Conservation (phyloP, 2,113 vertebrate genomes). For the Elanus axillaris region DNA sequence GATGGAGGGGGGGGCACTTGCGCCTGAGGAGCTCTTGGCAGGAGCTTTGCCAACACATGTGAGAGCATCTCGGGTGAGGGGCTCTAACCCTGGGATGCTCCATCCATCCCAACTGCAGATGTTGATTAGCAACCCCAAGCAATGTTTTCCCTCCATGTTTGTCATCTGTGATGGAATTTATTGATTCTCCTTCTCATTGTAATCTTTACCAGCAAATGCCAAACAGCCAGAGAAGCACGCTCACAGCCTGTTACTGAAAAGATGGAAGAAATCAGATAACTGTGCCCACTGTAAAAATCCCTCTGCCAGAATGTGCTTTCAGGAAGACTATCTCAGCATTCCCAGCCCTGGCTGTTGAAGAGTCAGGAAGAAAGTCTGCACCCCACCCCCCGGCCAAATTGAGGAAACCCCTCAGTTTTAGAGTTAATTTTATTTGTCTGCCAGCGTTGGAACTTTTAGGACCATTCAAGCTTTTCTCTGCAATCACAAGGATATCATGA, state of each 20-base stretch:
- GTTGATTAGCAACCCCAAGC: slow-evolving; percentile 48
- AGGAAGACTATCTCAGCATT: not conserved
- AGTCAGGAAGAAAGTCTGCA: not conserved
- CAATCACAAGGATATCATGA: not conserved
- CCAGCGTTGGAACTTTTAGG: not conserved
- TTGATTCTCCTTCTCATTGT: slow-evolving; percentile 15
- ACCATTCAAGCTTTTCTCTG: not conserved
- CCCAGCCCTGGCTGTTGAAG: not conserved
- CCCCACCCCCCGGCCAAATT: not conserved
- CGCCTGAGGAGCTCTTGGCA: not conserved
- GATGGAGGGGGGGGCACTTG: not conserved
- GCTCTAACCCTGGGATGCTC: not conserved
- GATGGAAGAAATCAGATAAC: not conserved
- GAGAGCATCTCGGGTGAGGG: slow-evolving; percentile 30
- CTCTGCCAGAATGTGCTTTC: slow-evolving; percentile 35
- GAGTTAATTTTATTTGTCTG: not conserved
- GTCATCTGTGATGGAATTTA: slow-evolving; percentile 58
- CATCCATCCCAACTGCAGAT: slow-evolving; percentile 8
- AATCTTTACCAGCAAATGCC: slow-evolving; percentile 15
- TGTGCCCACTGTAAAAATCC: slow-evolving; percentile 16
- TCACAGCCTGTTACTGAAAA: slow-evolving; percentile 19
- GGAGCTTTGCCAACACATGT: not conserved
- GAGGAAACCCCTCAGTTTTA: not conserved
- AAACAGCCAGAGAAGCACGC: not conserved
- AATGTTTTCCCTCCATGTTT: not conserved